Conservation (phyloP, 1,140 invertebrate species). For the Schmidtea mediterranea region DNA sequence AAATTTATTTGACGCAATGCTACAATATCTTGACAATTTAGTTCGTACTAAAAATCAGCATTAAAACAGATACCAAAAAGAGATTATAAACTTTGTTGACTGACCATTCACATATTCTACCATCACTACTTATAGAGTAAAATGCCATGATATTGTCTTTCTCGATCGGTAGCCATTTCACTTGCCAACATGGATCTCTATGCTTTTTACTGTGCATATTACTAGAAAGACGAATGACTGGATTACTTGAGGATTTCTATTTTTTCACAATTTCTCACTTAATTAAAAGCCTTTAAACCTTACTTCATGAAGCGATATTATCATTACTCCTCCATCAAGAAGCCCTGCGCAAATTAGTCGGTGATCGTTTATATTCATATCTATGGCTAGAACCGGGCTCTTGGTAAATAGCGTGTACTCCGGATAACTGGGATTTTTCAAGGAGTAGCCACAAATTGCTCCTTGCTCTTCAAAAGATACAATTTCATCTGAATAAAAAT, state of each 20-base stretch:
- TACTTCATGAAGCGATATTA: constrained; percentile 30
- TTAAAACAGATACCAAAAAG: too few relatives aligned
- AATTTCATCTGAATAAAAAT: constrained; percentile 51
- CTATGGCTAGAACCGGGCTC: constrained; percentile 57
- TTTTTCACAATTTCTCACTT: constrained; percentile 37
- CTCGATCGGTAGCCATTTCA: constrained; percentile 27
- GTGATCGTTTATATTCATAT: constrained; percentile 48
- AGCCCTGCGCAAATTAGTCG: constrained; percentile 54
- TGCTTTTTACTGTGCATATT: constrained; percentile 29
- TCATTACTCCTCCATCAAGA: constrained; percentile 60
- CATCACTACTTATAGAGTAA: constrained; percentile 56
- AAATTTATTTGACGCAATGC: too few relatives aligned
- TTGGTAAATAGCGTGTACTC: constrained; percentile 51
- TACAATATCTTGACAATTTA: too few relatives aligned
- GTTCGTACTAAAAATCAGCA: too few relatives aligned
- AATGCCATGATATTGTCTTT: constrained; percentile 53
- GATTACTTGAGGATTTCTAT: constrained; percentile 21
- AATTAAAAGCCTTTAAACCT: too few relatives aligned
- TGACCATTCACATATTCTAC: constrained; percentile 55
- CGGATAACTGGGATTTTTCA: constrained; percentile 73
- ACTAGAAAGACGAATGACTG: constrained; percentile 8
- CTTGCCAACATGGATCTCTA: constrained; percentile 26
- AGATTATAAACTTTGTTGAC: constrained; percentile 38
- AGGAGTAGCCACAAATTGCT: constrained; percentile 42
- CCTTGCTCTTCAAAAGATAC: constrained; percentile 33